phyloP scores from a whole-genome alignment of 2,113 vertebrate species.

The Pollachius pollachius region DNA sequence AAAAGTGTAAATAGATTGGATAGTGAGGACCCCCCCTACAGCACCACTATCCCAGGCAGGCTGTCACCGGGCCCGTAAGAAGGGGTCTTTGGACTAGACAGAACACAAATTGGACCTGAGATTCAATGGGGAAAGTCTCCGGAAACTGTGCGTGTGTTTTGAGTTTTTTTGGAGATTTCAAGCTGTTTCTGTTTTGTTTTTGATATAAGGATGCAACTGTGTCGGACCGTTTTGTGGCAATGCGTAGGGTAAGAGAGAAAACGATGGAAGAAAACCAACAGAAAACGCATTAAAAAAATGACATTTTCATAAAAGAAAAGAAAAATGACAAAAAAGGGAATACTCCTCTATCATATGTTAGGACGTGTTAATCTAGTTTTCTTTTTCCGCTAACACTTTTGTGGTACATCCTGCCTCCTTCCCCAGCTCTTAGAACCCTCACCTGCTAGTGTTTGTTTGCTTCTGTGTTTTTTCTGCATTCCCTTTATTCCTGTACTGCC shows the following conservation, averaged over 20 bases:
- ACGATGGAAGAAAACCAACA: constrained; percentile 46
- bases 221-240: constrained; percentile 75
- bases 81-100: no score
- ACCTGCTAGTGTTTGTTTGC: constrained; percentile 79
- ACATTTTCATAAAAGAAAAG: constrained; percentile 46
- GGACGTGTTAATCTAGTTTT: constrained; percentile 81
- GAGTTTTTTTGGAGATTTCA: background rate
- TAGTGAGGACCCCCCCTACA: no score
- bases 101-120: no score
- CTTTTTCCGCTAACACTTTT: constrained; percentile 73
- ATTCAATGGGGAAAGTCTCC: no score
- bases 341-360: constrained; percentile 81
- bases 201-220: constrained; percentile 65
- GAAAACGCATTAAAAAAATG: constrained; percentile 56
- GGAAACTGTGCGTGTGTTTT: no score
- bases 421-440: constrained; percentile 78
- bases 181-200: constrained; percentile 6
- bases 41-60: no score
- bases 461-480: constrained; percentile 76
- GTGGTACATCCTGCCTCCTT: constrained; percentile 82
- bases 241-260: constrained; percentile 48
- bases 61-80: no score
- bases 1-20: no score
- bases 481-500: constrained; percentile 86
- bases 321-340: constrained; percentile 60